Conservation (phyloP, 2,113 vertebrate genomes). For the Alaudala cheleensis region DNA sequence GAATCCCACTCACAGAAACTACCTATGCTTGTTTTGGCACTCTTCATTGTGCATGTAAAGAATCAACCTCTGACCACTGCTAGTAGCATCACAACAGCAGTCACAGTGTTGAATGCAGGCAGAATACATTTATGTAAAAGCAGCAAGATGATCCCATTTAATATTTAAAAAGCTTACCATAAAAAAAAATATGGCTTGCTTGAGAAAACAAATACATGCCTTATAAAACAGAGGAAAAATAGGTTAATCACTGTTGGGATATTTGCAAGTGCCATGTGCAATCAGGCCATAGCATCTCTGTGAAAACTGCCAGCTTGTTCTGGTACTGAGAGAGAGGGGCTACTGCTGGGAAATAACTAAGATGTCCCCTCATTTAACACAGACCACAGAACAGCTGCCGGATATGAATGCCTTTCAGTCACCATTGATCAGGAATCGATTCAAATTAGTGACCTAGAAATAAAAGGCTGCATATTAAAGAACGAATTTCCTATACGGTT, state of each 20-base stretch:
- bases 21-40: fast-evolving
- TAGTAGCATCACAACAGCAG: background rate
- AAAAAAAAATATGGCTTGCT: background rate
- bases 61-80: background rate
- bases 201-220: background rate
- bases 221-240: background rate
- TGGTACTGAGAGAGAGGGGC: background rate
- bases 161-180: background rate
- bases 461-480: conserved; percentile 20
- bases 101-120: background rate
- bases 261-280: background rate
- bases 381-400: conserved; percentile 50
- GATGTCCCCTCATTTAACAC: conserved; percentile 25
- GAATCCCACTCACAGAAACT: background rate
- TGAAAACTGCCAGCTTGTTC: background rate
- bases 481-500: conserved; percentile 13
- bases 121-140: background rate
- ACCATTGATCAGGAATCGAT: conserved; percentile 59
- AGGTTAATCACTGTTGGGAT: conserved; percentile 9
- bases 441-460: conserved; percentile 61
- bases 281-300: background rate
- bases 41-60: fast-evolving
- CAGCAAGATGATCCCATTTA: background rate
- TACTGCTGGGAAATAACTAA: conserved; percentile 18
- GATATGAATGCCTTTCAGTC: conserved; percentile 54